Base-by-base conservation (phyloP, 2,797 vertebrate species). In the Pipistrellus nathusii region DNA sequence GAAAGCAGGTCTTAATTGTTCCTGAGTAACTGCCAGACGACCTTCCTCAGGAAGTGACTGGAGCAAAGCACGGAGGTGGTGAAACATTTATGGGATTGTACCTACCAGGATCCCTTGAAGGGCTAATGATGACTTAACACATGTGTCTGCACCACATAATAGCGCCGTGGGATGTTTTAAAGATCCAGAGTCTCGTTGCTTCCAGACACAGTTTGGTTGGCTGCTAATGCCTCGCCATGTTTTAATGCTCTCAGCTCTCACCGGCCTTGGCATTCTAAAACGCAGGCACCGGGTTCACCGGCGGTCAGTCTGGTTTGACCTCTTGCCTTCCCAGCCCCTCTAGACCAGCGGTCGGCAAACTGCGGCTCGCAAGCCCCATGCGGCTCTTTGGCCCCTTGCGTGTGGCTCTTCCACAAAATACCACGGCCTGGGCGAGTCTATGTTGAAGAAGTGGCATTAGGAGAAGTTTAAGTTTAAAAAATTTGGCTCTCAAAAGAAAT, bases 41-140 rank as follows among this genome's bases (percentile, higher is more conserved):
- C 41, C 18, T 62, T 13, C 59, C 80, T 84, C 86, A 8, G 76
- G 71, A 92, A 83, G 30, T 32, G 66, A 14, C 4, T 57, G 71
- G 80, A 93, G 57, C n/a, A 32, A 55, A 51, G 35, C 30, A 30
- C 0, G 3, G 41, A 73, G 76, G 14, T 35, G 11, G 53, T 84
- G 51, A 90, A 91, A 91, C 38, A n/a, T 64, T 89, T 51, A 80
- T 53, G 78, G 35, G 23, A n/a, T 73, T 87, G 91, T 89, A 91
- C 91, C 72, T 73, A 44, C 66, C 21, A 8, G 48, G 48, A 17
- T 48, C 73, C 94, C 82, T 72, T 14, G 7, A 21, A 94, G n/a
- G 51, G 64, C 32, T 78, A 8, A 57, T 1, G 6, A 46, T 69
- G 89, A 71, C 85, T 93, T 92, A 92, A 87, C 44, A 82, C 18